Evolutionary conservation across 2,797 vertebrate genomes (phyloP).

Genomic region (Manis crassicaudata): DNA sequence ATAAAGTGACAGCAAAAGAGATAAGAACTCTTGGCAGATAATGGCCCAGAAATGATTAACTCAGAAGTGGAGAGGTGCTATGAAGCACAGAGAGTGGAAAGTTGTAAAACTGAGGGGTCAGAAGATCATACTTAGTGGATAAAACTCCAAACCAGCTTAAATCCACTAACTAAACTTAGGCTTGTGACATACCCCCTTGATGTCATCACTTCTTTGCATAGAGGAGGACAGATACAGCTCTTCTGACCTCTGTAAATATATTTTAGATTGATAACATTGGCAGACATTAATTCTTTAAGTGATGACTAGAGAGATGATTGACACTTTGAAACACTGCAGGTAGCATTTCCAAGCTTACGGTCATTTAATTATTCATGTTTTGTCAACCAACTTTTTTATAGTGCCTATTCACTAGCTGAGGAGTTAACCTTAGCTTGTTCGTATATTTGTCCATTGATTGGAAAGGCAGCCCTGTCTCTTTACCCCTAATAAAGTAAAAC

Average conservation of each 20-base stretch:
- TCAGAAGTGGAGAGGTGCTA: conserved; percentile 84
- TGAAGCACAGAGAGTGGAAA: conserved; percentile 83
- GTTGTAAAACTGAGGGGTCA: conserved; percentile 88
- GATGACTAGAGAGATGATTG: conserved; percentile 75
- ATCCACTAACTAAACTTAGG: conserved; percentile 86
- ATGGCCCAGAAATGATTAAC: conserved; percentile 97
- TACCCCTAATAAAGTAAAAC: conserved; percentile 36
- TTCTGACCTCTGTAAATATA: conserved; percentile 88
- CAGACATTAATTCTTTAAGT: conserved; percentile 82
- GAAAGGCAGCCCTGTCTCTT: conserved; percentile 62
- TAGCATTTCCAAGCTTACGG: conserved; percentile 60
- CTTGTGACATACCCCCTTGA: conserved; percentile 83
- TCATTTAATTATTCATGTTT: conserved; percentile 53
- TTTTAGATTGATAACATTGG: conserved; percentile 85
- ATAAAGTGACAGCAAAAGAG: conserved; percentile 97
- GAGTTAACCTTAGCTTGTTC: conserved; percentile 72
- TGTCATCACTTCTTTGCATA: conserved; percentile 82
- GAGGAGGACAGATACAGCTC: conserved; percentile 79
- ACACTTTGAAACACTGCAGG: conserved; percentile 58
- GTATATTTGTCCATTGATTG: conserved; percentile 56
- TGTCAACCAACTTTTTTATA: conserved; percentile 81
- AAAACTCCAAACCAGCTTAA: conserved; percentile 85
- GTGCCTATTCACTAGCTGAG: conserved; percentile 60
- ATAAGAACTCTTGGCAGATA: conserved; percentile 96
- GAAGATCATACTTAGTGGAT: conserved; percentile 84